These are phyloP conservation scores for Melipona beecheii DNA, from an alignment of 2,888 invertebrate species.

Conservation along the genomic window DNA sequence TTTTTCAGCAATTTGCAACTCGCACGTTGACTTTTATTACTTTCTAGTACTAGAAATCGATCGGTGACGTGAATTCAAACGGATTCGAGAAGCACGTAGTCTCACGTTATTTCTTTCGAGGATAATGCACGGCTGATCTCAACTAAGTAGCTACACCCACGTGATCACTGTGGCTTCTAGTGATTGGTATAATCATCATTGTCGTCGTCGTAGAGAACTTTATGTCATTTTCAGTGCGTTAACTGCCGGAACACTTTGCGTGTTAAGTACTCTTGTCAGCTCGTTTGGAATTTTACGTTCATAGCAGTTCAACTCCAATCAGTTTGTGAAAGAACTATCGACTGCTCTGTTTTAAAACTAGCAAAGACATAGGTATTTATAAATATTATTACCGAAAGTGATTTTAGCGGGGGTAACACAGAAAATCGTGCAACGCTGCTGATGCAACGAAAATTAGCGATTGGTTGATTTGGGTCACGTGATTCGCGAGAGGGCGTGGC, in stretches of 20 bases:
- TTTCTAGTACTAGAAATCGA: neutral
- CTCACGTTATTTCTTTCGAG: neutral
- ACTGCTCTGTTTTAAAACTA: neutral
- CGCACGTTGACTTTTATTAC: neutral
- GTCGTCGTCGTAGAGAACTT: conserved; percentile 13
- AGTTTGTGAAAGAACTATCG: neutral
- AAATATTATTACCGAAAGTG: no score
- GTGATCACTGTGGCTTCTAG: neutral
- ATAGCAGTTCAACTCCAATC: neutral
- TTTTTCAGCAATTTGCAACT: conserved; percentile 19
- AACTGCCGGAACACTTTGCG: neutral
- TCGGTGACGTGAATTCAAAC: neutral
- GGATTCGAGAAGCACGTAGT: conserved; percentile 10
- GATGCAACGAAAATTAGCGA: no score
- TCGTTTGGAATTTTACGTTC: neutral
- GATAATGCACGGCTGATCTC: conserved; percentile 17
- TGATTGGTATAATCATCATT: neutral
- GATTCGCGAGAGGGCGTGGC: no score
- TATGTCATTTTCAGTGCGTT: neutral
- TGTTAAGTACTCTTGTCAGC: neutral
- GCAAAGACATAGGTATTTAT: no score
- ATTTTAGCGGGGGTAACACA: no score
- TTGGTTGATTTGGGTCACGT: no score
- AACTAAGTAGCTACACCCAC: conserved; percentile 14
- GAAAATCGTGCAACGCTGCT: no score